phyloP scores from a whole-genome alignment of 1,140 invertebrate genomes.

The Elymnias hypermnestra region DNA sequence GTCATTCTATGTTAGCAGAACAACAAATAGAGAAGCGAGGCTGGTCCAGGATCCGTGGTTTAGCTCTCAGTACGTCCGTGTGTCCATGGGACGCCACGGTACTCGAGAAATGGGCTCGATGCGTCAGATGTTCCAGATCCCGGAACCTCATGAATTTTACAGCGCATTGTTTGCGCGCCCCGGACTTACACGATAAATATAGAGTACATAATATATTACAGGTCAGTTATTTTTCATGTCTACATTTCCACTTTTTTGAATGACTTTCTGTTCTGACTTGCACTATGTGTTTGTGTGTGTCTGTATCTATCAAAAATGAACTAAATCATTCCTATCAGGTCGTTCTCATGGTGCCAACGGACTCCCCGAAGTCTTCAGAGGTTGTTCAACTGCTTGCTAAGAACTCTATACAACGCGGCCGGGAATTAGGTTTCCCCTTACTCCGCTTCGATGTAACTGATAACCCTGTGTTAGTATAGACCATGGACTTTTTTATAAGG shows the following conservation, averaged over 20 bases:
- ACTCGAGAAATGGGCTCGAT: slow-evolving; percentile 54
- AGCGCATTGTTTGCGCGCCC: slow-evolving; percentile 52
- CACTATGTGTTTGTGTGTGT: no score
- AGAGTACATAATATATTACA: slow-evolving; percentile 54
- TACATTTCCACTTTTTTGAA: no score
- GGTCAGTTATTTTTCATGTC: no score
- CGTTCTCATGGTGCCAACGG: slow-evolving; percentile 42
- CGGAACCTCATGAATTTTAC: slow-evolving; percentile 44
- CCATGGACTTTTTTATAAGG: not conserved
- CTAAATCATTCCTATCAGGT: no score
- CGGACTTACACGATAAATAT: slow-evolving; percentile 56
- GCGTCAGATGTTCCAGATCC: slow-evolving; percentile 37
- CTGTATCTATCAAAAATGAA: no score
- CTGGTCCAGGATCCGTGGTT: slow-evolving; percentile 43
- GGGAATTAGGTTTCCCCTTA: slow-evolving; percentile 40
- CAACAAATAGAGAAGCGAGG: slow-evolving; percentile 39
- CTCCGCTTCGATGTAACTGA: slow-evolving; percentile 52
- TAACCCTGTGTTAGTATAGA: slow-evolving; percentile 26
- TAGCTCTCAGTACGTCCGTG: slow-evolving; percentile 41
- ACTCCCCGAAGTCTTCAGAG: slow-evolving; percentile 31
- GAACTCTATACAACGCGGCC: slow-evolving; percentile 43
- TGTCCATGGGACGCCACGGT: slow-evolving; percentile 55
- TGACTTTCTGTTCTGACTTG: no score
- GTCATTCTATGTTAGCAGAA: slow-evolving; percentile 62
- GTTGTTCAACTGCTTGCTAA: slow-evolving; percentile 42